Evolutionary conservation across 2,888 invertebrate species (phyloP).

Genomic region (Prenolepis imparis): DNA sequence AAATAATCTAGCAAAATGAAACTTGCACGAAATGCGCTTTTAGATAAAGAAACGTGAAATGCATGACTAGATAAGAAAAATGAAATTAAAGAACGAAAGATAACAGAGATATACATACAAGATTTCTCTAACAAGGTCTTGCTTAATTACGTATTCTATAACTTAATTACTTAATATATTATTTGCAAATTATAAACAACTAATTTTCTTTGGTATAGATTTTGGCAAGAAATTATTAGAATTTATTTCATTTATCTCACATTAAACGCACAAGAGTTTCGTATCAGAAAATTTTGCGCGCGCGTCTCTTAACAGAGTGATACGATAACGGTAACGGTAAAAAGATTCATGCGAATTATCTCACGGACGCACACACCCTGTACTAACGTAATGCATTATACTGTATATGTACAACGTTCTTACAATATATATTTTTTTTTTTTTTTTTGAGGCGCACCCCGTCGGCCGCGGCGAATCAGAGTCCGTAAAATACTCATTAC

Average conservation of each 20-base stretch:
- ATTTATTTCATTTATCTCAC: neutral
- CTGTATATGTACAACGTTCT: constrained; percentile 78
- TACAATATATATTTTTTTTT: constrained; percentile 72
- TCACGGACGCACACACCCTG: constrained; percentile 65
- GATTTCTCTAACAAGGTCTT: constrained; percentile 16
- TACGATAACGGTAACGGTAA: constrained; percentile 43
- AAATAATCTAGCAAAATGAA: neutral
- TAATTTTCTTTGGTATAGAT: constrained; percentile 29
- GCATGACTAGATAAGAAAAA: constrained; percentile 42
- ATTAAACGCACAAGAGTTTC: neutral
- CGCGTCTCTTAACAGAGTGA: neutral
- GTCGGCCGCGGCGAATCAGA: constrained; percentile 63
- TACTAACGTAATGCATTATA: constrained; percentile 76
- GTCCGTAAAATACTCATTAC: constrained; percentile 49
- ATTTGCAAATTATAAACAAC: neutral
- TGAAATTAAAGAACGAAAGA: constrained; percentile 4
- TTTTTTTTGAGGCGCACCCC: constrained; percentile 63
- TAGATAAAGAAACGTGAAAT: constrained; percentile 1
- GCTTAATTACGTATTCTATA: constrained; percentile 5
- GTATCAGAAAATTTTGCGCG: neutral
- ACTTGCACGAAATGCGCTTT: neutral
- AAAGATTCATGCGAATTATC: constrained; percentile 64
- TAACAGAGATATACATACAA: constrained; percentile 9
- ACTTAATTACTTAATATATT: constrained; percentile 12
- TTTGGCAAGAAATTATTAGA: constrained; percentile 23